Conservation (phyloP, 2,797 vertebrate species). For the Tapirus indicus region DNA sequence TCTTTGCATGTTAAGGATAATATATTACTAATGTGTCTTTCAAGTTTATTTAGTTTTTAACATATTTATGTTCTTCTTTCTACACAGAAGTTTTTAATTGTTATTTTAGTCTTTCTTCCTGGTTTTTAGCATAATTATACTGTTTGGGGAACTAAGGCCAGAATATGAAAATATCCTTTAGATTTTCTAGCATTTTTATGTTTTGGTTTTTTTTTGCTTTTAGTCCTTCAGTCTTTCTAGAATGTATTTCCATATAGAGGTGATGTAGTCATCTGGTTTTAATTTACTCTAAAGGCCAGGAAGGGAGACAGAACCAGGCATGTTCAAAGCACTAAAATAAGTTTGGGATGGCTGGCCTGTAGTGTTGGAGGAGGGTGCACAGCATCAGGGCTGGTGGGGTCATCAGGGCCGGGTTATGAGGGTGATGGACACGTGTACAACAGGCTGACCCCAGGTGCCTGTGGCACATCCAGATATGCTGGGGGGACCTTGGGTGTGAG, state of each 20-base stretch:
- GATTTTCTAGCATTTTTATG: constrained; percentile 31
- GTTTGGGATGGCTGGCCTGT: too few species aligned
- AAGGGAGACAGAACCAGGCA: not conserved
- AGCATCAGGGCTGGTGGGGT: not conserved
- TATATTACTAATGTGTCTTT: not conserved
- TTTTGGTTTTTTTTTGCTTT: not conserved
- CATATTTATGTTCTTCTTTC: not conserved
- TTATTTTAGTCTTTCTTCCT: constrained; percentile 25
- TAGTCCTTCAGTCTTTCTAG: constrained; percentile 1
- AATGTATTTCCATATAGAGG: not conserved
- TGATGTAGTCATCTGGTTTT: not conserved
- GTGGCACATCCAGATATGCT: not conserved
- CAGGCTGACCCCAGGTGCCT: not conserved
- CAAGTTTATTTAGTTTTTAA: constrained; percentile 18
- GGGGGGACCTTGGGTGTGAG: too few species aligned
- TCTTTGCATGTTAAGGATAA: constrained; percentile 13
- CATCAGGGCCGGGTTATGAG: not conserved
- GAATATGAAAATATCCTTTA: not conserved
- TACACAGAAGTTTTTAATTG: not conserved
- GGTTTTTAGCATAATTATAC: not conserved
- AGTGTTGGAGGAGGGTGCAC: too few species aligned
- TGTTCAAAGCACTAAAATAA: not conserved
- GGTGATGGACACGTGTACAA: accelerated
- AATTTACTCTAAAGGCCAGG: not conserved
- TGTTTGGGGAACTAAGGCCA: not conserved